Conservation (phyloP, 2,888 invertebrate species). For the Heliconius charithonia region DNA sequence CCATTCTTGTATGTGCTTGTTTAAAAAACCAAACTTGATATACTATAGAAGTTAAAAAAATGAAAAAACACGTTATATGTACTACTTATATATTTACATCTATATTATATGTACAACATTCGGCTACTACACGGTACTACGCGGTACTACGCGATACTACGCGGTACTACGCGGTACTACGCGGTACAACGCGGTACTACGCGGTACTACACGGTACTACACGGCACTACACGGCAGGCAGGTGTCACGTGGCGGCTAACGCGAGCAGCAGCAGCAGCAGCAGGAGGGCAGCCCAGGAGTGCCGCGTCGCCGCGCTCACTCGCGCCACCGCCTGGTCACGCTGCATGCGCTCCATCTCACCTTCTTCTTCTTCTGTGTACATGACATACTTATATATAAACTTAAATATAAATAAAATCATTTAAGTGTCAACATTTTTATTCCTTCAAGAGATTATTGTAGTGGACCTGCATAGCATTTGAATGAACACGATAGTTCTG, state of each 20-base stretch:
- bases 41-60: background rate
- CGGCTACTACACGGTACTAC: background rate
- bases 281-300: conserved; percentile 25
- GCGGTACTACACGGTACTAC: background rate
- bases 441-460: background rate
- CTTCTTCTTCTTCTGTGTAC: conserved; percentile 59
- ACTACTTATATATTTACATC: conserved; percentile 46
- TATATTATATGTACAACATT: conserved; percentile 48
- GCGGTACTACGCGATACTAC: no score
- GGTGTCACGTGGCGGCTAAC: conserved; percentile 42
- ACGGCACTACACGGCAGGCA: background rate
- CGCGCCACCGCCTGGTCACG: conserved; percentile 75
- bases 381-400: background rate
- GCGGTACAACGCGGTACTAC: no score
- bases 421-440: background rate
- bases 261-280: conserved; percentile 31
- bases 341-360: conserved; percentile 87
- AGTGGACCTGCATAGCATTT: background rate
- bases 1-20: background rate
- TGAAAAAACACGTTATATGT: conserved; percentile 32
- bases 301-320: conserved; percentile 33
- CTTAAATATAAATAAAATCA: background rate
- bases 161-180: no score
- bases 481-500: no score
- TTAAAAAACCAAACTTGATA: background rate